A percentile compares a stretch with the other conserved stretches of the same genome.
These are phyloP conservation scores for Strigamia maritima DNA, from an alignment of 2,888 invertebrate species.

Conservation along the genomic window DNA sequence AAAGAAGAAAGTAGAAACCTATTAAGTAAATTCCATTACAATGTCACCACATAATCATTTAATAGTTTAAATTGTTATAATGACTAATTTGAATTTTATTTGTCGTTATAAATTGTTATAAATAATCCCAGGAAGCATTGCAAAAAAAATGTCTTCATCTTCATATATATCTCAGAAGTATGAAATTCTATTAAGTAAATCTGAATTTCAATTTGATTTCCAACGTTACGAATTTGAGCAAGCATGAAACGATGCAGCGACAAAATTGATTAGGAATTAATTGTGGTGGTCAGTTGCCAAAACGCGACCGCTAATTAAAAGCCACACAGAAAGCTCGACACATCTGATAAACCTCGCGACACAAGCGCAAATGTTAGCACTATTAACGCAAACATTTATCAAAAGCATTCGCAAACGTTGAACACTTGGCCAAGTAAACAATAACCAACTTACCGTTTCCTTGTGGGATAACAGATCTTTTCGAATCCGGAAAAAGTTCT, in stretches of 20 bases:
- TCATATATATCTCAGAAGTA: background rate
- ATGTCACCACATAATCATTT: too few species aligned
- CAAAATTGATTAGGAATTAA: slow-evolving; percentile 29
- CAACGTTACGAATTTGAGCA: background rate
- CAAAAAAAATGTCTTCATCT: background rate
- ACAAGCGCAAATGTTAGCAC: slow-evolving; percentile 21
- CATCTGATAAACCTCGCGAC: slow-evolving; percentile 22
- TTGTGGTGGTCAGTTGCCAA: slow-evolving; percentile 29
- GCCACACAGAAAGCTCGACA: slow-evolving; percentile 13
- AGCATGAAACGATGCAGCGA: slow-evolving; percentile 17
- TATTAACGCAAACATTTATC: slow-evolving; percentile 20
- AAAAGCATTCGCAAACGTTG: background rate
- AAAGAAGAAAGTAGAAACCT: background rate
- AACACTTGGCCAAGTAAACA: background rate
- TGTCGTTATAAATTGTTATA: too few species aligned
- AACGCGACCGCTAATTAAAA: slow-evolving; percentile 29
- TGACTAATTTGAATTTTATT: too few species aligned
- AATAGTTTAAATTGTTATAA: too few species aligned
- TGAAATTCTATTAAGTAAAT: background rate
- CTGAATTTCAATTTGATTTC: background rate
- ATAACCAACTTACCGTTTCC: slow-evolving; percentile 70
- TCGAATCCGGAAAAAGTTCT: slow-evolving; percentile 96
- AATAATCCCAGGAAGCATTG: too few species aligned
- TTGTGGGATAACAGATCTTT: slow-evolving; percentile 95
- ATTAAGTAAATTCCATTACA: background rate